Percentiles rank a stretch among this genome's conserved stretches.
phyloP scores from a whole-genome alignment of 1,140 invertebrate genomes.

The Adelges cooleyi region DNA sequence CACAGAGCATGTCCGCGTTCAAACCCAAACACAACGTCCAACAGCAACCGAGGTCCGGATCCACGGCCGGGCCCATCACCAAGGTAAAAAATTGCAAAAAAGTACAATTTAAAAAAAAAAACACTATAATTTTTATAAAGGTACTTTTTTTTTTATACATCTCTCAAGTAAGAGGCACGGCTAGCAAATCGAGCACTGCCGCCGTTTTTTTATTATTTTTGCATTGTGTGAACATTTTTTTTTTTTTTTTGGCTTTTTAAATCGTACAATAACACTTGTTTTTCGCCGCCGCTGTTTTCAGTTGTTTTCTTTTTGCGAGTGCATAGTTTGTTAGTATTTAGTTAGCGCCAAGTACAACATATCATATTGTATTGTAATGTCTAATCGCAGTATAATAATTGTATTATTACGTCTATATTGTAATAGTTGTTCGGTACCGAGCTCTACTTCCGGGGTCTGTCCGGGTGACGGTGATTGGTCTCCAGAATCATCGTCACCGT shows the following conservation, averaged over 20 bases:
- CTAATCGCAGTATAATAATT: background rate
- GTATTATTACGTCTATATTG: background rate
- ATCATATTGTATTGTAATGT: background rate
- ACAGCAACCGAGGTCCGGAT: constrained; percentile 53
- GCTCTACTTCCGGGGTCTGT: constrained; percentile 10
- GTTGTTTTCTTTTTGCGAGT: constrained; percentile 1
- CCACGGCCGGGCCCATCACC: constrained; percentile 72
- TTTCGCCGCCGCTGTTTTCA: constrained; percentile 6
- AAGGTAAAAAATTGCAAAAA: constrained; percentile 56
- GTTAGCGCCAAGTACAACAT: no score
- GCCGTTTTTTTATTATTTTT: no score
- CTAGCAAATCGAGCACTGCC: no score
- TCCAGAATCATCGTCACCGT: no score
- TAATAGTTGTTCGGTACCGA: background rate
- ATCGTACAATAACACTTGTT: no score
- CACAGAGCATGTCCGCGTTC: constrained; percentile 94
- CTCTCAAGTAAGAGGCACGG: constrained; percentile 21
- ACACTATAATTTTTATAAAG: no score
- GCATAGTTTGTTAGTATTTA: constrained; percentile 8
- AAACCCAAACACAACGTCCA: constrained; percentile 72
- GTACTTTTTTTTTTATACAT: background rate
- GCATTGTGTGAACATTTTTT: constrained; percentile 1
- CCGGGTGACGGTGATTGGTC: no score
- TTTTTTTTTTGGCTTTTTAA: background rate
- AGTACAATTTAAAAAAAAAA: no score